phyloP scores from a whole-genome alignment of 2,888 invertebrate genomes.

The Brachyptera putata region DNA sequence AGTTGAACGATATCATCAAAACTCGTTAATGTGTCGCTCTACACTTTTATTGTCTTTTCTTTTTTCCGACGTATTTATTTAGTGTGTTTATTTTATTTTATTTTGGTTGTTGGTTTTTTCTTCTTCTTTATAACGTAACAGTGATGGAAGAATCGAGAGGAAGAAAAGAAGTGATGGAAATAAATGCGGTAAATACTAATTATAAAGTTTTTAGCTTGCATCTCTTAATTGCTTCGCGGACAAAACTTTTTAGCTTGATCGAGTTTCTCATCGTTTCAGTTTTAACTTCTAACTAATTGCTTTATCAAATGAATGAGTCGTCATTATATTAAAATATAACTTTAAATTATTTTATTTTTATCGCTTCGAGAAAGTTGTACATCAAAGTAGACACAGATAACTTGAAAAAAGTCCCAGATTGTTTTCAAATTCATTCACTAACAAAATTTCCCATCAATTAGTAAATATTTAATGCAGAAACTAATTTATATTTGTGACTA shows the following conservation, averaged over 20 bases:
- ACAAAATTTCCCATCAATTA: too few relatives aligned
- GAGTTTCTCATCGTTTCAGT: constrained; percentile 3
- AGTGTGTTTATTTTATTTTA: background rate
- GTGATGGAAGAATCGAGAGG: background rate
- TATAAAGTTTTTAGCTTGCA: constrained; percentile 25
- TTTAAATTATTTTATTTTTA: too few relatives aligned
- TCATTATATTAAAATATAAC: too few relatives aligned
- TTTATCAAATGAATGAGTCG: too few relatives aligned
- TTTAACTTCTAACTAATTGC: background rate
- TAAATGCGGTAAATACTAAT: constrained; percentile 29
- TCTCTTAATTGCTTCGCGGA: constrained; percentile 22
- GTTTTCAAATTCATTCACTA: too few relatives aligned
- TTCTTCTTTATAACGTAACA: background rate
- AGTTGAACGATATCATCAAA: background rate
- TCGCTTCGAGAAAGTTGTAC: too few relatives aligned
- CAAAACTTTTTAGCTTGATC: constrained; percentile 14
- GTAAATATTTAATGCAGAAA: too few relatives aligned
- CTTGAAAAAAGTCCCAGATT: too few relatives aligned
- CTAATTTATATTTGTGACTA: too few relatives aligned
- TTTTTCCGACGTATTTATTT: too few relatives aligned
- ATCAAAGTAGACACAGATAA: too few relatives aligned
- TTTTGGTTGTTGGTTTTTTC: too few relatives aligned
- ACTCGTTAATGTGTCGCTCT: background rate
- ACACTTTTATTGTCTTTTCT: background rate
- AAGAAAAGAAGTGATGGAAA: constrained; percentile 14